Conservation (phyloP, 2,113 vertebrate genomes). For the Mesitornis unicolor region DNA sequence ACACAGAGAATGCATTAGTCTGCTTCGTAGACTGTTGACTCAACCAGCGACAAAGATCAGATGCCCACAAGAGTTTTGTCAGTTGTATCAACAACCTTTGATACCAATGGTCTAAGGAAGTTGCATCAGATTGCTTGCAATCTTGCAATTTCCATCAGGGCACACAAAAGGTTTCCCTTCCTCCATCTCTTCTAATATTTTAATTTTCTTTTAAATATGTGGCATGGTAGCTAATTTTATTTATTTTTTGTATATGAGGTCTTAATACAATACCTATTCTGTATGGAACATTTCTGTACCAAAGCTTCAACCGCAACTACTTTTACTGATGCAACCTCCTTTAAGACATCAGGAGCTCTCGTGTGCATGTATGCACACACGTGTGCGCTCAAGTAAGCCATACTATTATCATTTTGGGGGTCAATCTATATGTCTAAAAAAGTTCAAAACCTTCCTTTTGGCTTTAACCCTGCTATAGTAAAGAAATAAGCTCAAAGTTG, state of each 20-base stretch:
- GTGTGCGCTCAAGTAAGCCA: rapidly evolving
- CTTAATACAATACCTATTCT: rapidly evolving
- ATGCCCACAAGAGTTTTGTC: not conserved
- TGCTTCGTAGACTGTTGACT: slow-evolving; percentile 8
- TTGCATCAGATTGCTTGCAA: not conserved
- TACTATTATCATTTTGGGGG: not conserved
- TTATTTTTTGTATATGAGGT: not conserved
- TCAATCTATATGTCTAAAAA: not conserved
- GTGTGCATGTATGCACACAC: not conserved
- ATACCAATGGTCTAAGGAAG: not conserved
- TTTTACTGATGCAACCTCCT: not conserved
- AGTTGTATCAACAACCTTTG: slow-evolving; percentile 8
- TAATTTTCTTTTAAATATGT: not conserved
- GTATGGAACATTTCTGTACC: not conserved
- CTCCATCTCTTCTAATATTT: not conserved
- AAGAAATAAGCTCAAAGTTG: not conserved
- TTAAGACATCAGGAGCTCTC: not conserved
- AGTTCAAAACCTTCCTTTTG: not conserved
- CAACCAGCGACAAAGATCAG: not conserved
- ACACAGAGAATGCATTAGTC: not conserved
- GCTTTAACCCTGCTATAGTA: not conserved
- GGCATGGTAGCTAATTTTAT: not conserved
- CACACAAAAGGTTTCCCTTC: not conserved
- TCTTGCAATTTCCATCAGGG: not conserved
- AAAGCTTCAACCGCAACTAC: not conserved